A percentile compares a stretch with the other conserved stretches of the same genome.
These are phyloP conservation scores for Eupithecia centaureata DNA, from an alignment of 2,888 invertebrate species.

Conservation along the genomic window DNA sequence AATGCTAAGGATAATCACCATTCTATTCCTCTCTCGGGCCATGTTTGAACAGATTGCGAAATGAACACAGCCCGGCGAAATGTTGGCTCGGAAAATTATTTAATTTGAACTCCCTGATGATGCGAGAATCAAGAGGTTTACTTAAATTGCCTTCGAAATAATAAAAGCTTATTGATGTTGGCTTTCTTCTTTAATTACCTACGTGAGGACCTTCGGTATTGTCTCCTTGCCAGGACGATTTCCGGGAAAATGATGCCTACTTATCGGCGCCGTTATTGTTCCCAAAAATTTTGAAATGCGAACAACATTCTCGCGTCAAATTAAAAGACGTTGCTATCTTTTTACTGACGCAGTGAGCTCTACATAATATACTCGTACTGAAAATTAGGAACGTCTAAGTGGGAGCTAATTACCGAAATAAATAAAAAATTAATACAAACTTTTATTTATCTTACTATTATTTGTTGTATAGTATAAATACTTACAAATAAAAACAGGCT, in stretches of 20 bases:
- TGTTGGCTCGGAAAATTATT: conserved; percentile 25
- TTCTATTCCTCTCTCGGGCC: conserved; percentile 28
- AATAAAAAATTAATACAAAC: too few species aligned
- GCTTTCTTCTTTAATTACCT: neutral
- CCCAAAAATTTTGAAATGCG: neutral
- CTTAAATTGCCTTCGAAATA: neutral
- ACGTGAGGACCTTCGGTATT: neutral
- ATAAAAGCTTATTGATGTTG: neutral
- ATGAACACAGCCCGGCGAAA: conserved; percentile 19
- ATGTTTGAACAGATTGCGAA: conserved; percentile 31
- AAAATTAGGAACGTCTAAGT: too few species aligned
- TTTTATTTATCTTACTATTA: too few species aligned
- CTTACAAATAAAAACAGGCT: too few species aligned
- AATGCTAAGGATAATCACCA: conserved; percentile 28
- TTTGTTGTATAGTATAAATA: too few species aligned
- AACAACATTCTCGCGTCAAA: neutral
- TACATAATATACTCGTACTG: too few species aligned
- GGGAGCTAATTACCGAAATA: too few species aligned
- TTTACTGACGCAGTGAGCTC: too few species aligned
- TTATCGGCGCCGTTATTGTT: neutral
- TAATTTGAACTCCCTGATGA: conserved; percentile 26
- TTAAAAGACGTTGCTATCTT: too few species aligned
- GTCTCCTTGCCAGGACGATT: neutral
- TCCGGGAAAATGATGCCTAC: neutral
- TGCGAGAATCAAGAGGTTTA: conserved; percentile 17